These are phyloP conservation scores for Otus scops DNA, from an alignment of 2,797 vertebrate species.

Conservation along the genomic window DNA sequence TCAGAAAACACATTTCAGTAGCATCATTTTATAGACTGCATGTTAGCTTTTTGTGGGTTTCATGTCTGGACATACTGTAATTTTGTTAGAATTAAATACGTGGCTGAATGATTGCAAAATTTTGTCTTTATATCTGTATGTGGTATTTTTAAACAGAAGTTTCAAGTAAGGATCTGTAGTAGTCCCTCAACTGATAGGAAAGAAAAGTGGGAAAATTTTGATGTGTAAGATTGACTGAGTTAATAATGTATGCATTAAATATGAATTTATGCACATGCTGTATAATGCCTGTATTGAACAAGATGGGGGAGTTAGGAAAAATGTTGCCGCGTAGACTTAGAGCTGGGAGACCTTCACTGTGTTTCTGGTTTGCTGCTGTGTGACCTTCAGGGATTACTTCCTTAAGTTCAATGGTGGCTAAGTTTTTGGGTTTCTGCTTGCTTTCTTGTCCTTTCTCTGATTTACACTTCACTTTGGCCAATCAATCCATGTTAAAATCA, in stretches of 20 bases:
- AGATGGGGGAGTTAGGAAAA: not conserved
- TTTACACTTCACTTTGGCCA: not conserved
- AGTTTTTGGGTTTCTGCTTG: not conserved
- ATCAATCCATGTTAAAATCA: not conserved
- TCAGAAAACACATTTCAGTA: not conserved
- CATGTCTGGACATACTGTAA: not conserved
- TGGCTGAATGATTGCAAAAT: not conserved
- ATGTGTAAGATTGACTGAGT: not conserved
- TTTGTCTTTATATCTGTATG: not conserved
- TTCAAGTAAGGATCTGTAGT: not conserved
- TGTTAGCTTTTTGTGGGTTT: not conserved
- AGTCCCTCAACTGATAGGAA: not conserved
- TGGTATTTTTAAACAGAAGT: not conserved
- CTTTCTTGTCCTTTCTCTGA: not conserved
- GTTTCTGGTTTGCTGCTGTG: not conserved
- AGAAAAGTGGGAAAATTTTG: not conserved
- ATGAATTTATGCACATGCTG: not conserved
- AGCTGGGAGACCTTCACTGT: not conserved
- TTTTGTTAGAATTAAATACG: not conserved
- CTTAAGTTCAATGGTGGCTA: not conserved
- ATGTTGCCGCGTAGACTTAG: not conserved
- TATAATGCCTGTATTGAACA: not conserved
- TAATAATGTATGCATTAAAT: not conserved
- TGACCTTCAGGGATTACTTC: not conserved
- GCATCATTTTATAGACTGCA: not conserved